Evolutionary conservation across 2,888 invertebrate species (phyloP), one percentile per base, ranked within the genome.

Genomic region (Gasteruption jaculator): DNA sequence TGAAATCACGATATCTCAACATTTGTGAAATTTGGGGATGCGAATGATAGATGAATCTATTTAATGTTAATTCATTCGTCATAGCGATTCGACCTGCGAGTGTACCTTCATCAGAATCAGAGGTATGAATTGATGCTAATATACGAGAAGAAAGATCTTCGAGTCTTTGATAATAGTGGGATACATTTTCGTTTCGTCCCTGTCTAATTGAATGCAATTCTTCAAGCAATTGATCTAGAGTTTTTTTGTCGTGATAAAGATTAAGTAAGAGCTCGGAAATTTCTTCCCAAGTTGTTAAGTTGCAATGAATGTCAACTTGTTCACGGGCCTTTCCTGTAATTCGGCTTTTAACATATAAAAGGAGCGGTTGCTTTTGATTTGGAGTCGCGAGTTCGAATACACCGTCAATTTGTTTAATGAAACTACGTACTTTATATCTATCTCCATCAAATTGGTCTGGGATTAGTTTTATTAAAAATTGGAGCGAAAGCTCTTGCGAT

Each of bases 151-250:
- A 57, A 51, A 46, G 11, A 25, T 56, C 54, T 50, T 60, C 57
- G n/a, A 57, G 38, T 46, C 49, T 56, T 32, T 54, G 56, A n/a
- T 56, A 45, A 41, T 49, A 61, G 14, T 41, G 38, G 6, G 54
- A 31, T 2, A 60, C 54, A 16, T 32, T 49, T 54, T 59, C 57
- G 5, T 46, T 48, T 8, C 29, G 29, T 18, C 38, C 39, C 53
- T 58, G 54, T 41, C 45, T 49, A 30, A 50, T 56, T 21, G 49
- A 52, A 49, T 52, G 51, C 22, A 60, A 33, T 43, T 62, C 56
- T 29, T 56, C 35, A 46, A 58, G 56, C 50, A 55, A 57, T 43
- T 58, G 59, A 18, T 44, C 49, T n/a, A 47, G 32, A 5, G 56
- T 56, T 18, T 56, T 29, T 50, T 54, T 54, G 39, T 60, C 58